These are phyloP conservation scores for Charaxes varanes DNA, from an alignment of 1,140 invertebrate genomes.

Conservation along the genomic window DNA sequence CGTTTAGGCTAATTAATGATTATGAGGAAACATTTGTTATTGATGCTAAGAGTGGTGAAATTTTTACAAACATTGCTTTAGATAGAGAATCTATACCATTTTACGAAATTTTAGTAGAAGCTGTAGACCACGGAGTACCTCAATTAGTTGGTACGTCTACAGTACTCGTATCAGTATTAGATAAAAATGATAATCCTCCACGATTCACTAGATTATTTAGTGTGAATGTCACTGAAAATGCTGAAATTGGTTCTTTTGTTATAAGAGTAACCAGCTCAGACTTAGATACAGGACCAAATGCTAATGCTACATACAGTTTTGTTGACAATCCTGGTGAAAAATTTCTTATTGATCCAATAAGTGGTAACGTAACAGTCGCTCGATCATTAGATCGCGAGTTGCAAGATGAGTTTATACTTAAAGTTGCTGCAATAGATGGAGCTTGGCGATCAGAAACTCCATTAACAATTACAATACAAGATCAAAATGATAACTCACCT, in stretches of 20 bases:
- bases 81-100: conserved; percentile 91
- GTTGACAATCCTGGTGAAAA: conserved; percentile 91
- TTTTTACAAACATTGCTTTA: conserved; percentile 88
- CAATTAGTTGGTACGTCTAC: conserved; percentile 88
- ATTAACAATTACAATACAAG: conserved; percentile 93
- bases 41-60: conserved; percentile 86
- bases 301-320: conserved; percentile 91
- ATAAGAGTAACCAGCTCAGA: conserved; percentile 94
- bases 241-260: conserved; percentile 93
- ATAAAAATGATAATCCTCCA: conserved; percentile 97
- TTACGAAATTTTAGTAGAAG: conserved; percentile 90
- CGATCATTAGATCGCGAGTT: conserved; percentile 89
- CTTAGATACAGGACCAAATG: conserved; percentile 89
- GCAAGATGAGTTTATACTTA: conserved; percentile 92
- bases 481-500: conserved; percentile 95
- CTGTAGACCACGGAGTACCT: conserved; percentile 89
- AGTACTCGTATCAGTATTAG: conserved; percentile 87
- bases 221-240: conserved; percentile 96
- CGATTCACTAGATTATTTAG: conserved; percentile 94
- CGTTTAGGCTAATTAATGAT: conserved; percentile 85
- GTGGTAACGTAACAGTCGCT: conserved; percentile 94
- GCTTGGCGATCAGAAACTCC: conserved; percentile 92
- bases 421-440: conserved; percentile 90
- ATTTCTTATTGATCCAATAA: conserved; percentile 90
- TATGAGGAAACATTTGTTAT: conserved; percentile 87